These are phyloP conservation scores for Caenorhabditis imperialis DNA, from an alignment of 2,888 invertebrate genomes.

Conservation along the genomic window DNA sequence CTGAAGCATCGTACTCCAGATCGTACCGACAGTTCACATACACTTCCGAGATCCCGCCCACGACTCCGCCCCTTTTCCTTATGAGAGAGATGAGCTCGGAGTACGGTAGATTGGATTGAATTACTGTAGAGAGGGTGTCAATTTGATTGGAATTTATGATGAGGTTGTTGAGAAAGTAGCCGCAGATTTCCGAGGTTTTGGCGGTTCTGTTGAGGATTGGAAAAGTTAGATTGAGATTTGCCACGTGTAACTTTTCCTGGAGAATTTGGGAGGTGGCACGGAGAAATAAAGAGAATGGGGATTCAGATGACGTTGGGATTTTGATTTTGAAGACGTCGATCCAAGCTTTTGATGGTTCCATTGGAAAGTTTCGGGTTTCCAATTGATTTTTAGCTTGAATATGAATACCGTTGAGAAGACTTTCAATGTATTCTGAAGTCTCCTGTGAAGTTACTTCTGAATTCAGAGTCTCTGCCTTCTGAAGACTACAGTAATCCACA, in stretches of 20 bases:
- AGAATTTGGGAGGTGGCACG: slow-evolving; percentile 7
- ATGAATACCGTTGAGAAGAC: slow-evolving; percentile 1
- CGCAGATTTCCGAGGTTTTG: slow-evolving; percentile 53
- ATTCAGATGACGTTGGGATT: background rate
- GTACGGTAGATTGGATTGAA: slow-evolving; percentile 26
- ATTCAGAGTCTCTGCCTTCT: background rate
- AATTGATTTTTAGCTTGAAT: no score
- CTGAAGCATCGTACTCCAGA: slow-evolving; percentile 59
- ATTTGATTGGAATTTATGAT: slow-evolving; percentile 42
- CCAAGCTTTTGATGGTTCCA: background rate
- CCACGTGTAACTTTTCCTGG: background rate
- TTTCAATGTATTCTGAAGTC: slow-evolving; percentile 30
- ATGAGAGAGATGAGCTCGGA: slow-evolving; percentile 19
- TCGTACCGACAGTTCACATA: slow-evolving; percentile 73
- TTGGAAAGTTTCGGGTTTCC: background rate
- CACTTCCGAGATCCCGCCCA: slow-evolving; percentile 55
- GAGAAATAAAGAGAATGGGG: slow-evolving; percentile 48
- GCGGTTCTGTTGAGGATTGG: slow-evolving; percentile 57
- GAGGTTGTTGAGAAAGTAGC: slow-evolving; percentile 70
- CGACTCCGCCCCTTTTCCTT: slow-evolving; percentile 1
- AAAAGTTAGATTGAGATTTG: slow-evolving; percentile 58
- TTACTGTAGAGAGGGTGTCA: slow-evolving; percentile 1
- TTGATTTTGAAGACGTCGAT: slow-evolving; percentile 6
- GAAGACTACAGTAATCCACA: slow-evolving; percentile 29
- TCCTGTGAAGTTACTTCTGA: background rate